phyloP scores from a whole-genome alignment of 2,888 invertebrate species.

The Noctua comes region DNA sequence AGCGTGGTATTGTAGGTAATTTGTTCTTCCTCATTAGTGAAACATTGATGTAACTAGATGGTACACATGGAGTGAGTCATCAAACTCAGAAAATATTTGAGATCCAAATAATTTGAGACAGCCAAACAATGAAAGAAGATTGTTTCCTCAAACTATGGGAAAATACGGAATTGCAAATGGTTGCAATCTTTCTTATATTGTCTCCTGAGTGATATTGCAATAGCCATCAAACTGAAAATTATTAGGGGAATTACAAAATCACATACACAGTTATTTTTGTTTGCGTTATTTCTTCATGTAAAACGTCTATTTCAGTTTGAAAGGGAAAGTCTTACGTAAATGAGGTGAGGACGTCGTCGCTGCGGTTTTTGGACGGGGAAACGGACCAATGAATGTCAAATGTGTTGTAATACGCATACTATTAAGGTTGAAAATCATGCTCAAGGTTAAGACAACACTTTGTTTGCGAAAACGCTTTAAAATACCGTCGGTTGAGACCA shows the following conservation, averaged over 20 bases:
- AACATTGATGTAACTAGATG: neutral
- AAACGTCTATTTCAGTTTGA: constrained; percentile 79
- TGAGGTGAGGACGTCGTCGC: constrained; percentile 67
- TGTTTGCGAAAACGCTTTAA: neutral
- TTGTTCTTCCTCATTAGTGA: constrained; percentile 3
- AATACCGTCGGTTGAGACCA: too few relatives aligned
- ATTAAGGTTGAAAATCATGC: constrained; percentile 16
- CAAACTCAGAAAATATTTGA: constrained; percentile 10
- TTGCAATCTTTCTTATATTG: constrained; percentile 43
- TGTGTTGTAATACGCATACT: constrained; percentile 37
- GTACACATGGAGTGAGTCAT: neutral
- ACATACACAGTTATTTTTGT: constrained; percentile 69
- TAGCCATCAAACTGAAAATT: constrained; percentile 68
- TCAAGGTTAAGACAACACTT: constrained; percentile 6
- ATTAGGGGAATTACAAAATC: constrained; percentile 67
- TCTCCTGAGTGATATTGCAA: constrained; percentile 45
- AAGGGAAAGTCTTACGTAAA: constrained; percentile 80
- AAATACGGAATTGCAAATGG: constrained; percentile 27
- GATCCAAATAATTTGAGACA: constrained; percentile 32
- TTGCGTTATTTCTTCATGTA: constrained; percentile 73
- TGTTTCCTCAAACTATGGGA: constrained; percentile 47
- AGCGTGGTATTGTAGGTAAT: neutral
- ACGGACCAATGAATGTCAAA: constrained; percentile 31
- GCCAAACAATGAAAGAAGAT: constrained; percentile 32
- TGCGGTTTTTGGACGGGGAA: constrained; percentile 69